Evolutionary conservation across 2,888 invertebrate species (phyloP).

Genomic region (Elmis aenea): DNA sequence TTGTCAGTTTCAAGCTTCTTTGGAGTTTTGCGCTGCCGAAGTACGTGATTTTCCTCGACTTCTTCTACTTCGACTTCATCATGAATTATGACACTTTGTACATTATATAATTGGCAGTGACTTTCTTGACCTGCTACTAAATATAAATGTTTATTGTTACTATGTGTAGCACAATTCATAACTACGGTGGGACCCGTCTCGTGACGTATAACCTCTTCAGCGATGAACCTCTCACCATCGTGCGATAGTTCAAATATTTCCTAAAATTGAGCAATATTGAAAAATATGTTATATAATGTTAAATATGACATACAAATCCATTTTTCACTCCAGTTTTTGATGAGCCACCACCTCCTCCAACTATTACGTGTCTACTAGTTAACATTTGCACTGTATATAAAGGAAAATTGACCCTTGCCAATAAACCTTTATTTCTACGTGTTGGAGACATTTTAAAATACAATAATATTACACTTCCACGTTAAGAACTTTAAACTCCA

Average conservation of each 20-base stretch:
- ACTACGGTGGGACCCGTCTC: conserved; percentile 87
- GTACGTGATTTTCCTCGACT: conserved; percentile 27
- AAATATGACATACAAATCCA: conserved; percentile 83
- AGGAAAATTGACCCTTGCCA: conserved; percentile 89
- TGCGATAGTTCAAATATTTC: conserved; percentile 90
- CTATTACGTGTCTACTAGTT: conserved; percentile 87
- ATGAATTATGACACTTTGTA: conserved; percentile 50
- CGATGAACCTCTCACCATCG: conserved; percentile 76
- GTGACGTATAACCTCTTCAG: conserved; percentile 82
- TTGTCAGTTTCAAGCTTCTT: conserved; percentile 52
- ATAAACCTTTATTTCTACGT: conserved; percentile 59
- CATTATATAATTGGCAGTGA: conserved; percentile 80
- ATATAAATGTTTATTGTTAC: conserved; percentile 67
- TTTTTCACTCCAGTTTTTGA: conserved; percentile 96
- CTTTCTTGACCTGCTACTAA: conserved; percentile 89
- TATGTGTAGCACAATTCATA: conserved; percentile 82
- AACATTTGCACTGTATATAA: conserved; percentile 86
- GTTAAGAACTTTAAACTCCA: no score
- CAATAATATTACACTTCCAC: no score
- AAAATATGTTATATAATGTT: conserved; percentile 4
- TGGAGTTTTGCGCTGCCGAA: conserved; percentile 42
- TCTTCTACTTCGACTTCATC: conserved; percentile 51
- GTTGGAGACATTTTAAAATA: conserved; percentile 54
- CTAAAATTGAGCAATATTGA: conserved; percentile 50
- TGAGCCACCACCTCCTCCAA: conserved; percentile 96